Percentiles rank a stretch among this genome's conserved stretches.
Evolutionary conservation across 2,113 vertebrate genomes (phyloP).

Genomic region (Cavia porcellus): DNA sequence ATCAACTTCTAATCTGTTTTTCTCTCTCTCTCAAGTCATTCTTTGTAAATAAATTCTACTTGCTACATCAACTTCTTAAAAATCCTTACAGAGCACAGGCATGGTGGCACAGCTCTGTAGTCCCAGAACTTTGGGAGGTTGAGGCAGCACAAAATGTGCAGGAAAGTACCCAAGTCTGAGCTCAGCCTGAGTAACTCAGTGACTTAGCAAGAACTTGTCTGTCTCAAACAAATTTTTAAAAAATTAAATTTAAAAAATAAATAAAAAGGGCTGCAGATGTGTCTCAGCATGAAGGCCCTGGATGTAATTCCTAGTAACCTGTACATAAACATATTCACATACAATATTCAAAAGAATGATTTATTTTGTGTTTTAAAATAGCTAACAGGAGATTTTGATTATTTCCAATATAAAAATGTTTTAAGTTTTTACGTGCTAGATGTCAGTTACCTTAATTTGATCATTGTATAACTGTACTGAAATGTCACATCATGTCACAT

Average conservation of each 20-base stretch:
- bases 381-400: neutral
- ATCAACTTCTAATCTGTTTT: neutral
- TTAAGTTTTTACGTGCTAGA: neutral
- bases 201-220: neutral
- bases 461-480: neutral
- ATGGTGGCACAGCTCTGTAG: neutral
- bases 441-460: neutral
- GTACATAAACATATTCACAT: neutral
- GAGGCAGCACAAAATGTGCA: neutral
- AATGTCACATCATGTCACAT: neutral
- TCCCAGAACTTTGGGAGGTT: neutral
- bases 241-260: neutral
- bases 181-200: neutral
- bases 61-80: neutral
- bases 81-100: neutral
- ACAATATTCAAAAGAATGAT: neutral
- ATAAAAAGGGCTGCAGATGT: neutral
- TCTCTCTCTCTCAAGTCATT: neutral
- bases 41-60: constrained; percentile 40
- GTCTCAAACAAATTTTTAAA: neutral
- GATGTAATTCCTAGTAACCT: neutral
- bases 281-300: neutral
- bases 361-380: constrained; percentile 3
- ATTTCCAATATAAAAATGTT: neutral
- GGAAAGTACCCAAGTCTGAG: neutral